These are phyloP conservation scores for Danio kyathit DNA, from an alignment of 2,797 vertebrate species.

Conservation along the genomic window DNA sequence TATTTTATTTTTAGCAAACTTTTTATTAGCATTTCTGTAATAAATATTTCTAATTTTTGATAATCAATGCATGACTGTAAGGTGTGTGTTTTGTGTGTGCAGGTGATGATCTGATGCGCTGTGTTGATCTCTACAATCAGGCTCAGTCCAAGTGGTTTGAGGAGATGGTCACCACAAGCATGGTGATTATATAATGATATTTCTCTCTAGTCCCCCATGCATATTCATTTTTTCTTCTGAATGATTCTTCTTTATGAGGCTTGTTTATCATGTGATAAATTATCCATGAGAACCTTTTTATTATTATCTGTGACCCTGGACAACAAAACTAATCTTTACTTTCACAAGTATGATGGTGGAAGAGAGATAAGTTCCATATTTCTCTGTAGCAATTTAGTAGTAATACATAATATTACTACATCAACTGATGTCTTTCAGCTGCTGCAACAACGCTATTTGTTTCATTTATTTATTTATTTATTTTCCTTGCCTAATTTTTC, in stretches of 20 bases:
- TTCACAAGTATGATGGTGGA: too few species aligned
- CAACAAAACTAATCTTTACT: too few species aligned
- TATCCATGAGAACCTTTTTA: not conserved
- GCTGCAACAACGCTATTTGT: too few species aligned
- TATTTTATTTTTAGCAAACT: too few species aligned
- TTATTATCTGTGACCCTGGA: not conserved
- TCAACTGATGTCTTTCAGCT: too few species aligned
- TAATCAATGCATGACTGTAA: not conserved
- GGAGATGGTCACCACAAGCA: slow-evolving; percentile 96
- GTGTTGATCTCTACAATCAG: slow-evolving; percentile 97
- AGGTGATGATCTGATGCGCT: slow-evolving; percentile 98
- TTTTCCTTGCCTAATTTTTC: too few species aligned
- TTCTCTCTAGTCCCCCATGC: not conserved
- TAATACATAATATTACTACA: too few species aligned
- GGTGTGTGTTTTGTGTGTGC: slow-evolving; percentile 30
- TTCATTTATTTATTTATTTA: too few species aligned
- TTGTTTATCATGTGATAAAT: not conserved
- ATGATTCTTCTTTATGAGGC: not conserved
- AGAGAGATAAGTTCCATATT: too few species aligned
- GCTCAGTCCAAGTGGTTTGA: slow-evolving; percentile 99
- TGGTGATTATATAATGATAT: slow-evolving; percentile 78
- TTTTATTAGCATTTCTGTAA: too few species aligned
- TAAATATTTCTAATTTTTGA: too few species aligned
- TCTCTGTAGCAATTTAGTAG: too few species aligned
- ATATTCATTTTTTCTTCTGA: not conserved